Evolutionary conservation across 1,140 invertebrate species (phyloP).

Genomic region (Uloborus diversus): DNA sequence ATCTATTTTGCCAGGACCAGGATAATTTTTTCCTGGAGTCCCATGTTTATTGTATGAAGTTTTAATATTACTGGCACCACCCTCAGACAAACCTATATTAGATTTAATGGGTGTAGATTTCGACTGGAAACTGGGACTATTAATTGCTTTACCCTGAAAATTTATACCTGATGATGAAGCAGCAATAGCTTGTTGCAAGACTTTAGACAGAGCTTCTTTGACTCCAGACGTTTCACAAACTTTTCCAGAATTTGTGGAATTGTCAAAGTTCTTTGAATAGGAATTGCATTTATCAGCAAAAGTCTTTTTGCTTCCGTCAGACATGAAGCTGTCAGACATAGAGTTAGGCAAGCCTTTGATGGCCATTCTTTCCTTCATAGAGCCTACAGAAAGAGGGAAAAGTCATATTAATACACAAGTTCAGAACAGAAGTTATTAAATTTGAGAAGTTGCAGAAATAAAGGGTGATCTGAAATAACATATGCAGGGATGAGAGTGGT

Average conservation of each 20-base stretch:
- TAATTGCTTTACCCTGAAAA: conserved; percentile 37
- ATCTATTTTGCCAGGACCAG: too few relatives aligned
- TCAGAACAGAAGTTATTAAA: neutral
- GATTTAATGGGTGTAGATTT: too few relatives aligned
- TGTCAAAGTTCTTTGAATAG: neutral
- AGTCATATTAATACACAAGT: too few relatives aligned
- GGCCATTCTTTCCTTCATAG: neutral
- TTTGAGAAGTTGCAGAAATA: neutral
- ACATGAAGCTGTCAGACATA: neutral
- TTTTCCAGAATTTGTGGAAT: conserved; percentile 5
- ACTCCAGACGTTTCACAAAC: conserved; percentile 1
- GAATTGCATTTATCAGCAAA: neutral
- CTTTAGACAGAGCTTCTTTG: conserved; percentile 28
- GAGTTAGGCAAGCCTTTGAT: neutral
- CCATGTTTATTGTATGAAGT: too few relatives aligned
- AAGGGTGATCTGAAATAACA: too few relatives aligned
- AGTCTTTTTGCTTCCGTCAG: neutral
- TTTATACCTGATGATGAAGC: conserved; percentile 33
- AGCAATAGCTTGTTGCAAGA: conserved; percentile 20
- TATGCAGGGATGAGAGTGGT: too few relatives aligned
- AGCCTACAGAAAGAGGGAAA: neutral
- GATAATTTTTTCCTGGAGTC: too few relatives aligned
- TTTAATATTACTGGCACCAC: too few relatives aligned
- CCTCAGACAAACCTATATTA: too few relatives aligned
- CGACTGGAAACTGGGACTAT: conserved; percentile 9